Evolutionary conservation across 2,113 vertebrate species (phyloP).

Genomic region (Centrocercus urophasianus): DNA sequence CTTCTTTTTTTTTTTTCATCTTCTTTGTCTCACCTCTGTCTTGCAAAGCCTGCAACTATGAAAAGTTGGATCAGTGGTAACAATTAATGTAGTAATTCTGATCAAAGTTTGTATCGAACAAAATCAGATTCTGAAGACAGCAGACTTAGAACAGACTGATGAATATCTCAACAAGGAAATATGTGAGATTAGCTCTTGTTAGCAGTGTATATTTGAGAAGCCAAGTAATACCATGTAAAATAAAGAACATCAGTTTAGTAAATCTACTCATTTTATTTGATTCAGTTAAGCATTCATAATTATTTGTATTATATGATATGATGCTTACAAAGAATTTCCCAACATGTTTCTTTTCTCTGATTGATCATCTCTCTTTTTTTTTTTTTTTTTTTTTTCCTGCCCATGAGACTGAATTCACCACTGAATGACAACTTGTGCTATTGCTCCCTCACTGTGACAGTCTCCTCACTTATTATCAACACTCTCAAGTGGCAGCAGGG

Average conservation of each 20-base stretch:
- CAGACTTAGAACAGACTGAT: neutral
- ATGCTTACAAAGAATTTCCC: neutral
- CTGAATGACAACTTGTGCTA: neutral
- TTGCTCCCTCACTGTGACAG: neutral
- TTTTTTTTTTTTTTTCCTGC: neutral
- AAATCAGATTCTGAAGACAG: neutral
- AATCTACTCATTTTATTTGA: neutral
- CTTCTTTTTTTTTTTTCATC: neutral
- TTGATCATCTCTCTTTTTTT: neutral
- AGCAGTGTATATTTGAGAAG: neutral
- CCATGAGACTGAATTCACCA: neutral
- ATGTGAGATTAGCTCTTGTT: neutral
- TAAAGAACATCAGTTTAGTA: neutral
- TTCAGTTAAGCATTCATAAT: neutral
- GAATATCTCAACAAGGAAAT: neutral
- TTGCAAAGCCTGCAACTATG: neutral
- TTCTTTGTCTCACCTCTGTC: neutral
- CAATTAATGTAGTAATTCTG: neutral
- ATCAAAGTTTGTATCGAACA: neutral
- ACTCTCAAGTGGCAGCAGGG: neutral
- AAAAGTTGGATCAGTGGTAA: neutral
- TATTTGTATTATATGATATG: neutral
- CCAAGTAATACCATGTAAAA: neutral
- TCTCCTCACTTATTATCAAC: neutral
- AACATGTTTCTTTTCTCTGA: fast-evolving